A percentile compares a stretch with the other conserved stretches of the same genome.
phyloP scores from a whole-genome alignment of 2,888 invertebrate species.

The Tachina grossa region DNA sequence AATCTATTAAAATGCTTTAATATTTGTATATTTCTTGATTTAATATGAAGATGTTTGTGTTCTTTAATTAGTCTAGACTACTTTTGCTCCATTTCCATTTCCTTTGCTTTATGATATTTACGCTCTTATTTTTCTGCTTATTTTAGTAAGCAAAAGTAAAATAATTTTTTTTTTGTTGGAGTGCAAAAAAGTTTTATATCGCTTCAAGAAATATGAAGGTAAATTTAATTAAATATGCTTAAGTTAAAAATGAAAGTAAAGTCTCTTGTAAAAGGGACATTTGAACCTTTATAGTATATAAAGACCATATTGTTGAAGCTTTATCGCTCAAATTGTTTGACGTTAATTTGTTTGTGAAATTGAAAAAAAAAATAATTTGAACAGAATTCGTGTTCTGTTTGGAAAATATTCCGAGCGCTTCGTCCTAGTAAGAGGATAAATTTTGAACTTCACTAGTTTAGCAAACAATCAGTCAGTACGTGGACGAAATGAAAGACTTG shows the following conservation, averaged over 20 bases:
- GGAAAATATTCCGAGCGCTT: no score
- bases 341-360: no score
- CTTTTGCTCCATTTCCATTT: conserved; percentile 55
- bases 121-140: conserved; percentile 7
- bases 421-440: no score
- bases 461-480: no score
- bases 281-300: no score
- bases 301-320: no score
- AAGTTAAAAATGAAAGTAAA: neutral
- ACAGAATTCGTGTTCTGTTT: no score
- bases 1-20: neutral
- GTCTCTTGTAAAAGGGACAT: no score
- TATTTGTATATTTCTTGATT: neutral
- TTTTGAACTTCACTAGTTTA: no score
- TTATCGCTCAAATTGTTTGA: no score
- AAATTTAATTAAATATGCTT: neutral
- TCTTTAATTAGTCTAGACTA: conserved; percentile 61
- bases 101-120: conserved; percentile 4
- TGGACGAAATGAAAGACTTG: no score
- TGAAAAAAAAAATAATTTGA: no score
- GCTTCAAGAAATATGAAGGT: neutral
- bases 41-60: conserved; percentile 12
- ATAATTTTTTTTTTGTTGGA: neutral
- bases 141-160: conserved; percentile 19
- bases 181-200: neutral